phyloP scores from a whole-genome alignment of 2,113 vertebrate species.

The Chascanopsetta lugubris region DNA sequence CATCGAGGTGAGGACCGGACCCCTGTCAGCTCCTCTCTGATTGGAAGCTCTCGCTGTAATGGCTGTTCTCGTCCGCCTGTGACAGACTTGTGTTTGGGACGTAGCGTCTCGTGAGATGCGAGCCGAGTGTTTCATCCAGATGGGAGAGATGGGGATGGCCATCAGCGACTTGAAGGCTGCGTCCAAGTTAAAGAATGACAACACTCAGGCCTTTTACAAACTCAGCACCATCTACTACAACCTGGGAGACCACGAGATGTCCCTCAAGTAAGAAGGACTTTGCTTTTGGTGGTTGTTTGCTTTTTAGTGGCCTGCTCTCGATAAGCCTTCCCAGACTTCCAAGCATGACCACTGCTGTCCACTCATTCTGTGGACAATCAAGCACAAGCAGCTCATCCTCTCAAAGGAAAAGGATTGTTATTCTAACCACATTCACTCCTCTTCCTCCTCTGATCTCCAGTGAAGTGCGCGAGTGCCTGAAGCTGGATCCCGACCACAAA shows the following conservation, averaged over 20 bases:
- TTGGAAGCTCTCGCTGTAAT: background rate
- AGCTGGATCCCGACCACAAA: slow-evolving; percentile 97
- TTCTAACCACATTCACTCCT: background rate
- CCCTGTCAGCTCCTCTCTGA: slow-evolving; percentile 1
- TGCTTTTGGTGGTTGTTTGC: background rate
- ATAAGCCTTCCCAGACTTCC: too few relatives aligned
- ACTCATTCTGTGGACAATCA: too few relatives aligned
- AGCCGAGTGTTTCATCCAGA: slow-evolving; percentile 92
- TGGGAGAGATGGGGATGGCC: slow-evolving; percentile 93
- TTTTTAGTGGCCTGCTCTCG: too few relatives aligned
- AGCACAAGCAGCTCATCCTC: background rate
- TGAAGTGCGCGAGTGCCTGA: slow-evolving; percentile 96
- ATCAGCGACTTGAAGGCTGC: slow-evolving; percentile 95
- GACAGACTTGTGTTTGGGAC: slow-evolving; percentile 94
- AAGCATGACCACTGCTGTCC: too few relatives aligned
- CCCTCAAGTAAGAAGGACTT: slow-evolving; percentile 87
- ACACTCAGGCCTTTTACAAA: slow-evolving; percentile 95
- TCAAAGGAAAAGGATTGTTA: background rate
- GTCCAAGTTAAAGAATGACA: slow-evolving; percentile 95
- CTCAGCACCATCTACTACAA: slow-evolving; percentile 96
- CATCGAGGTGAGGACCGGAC: slow-evolving; percentile 85
- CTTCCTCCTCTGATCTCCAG: slow-evolving; percentile 69
- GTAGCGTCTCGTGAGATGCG: slow-evolving; percentile 91
- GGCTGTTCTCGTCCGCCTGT: slow-evolving; percentile 44
- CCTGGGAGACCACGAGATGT: slow-evolving; percentile 94